These are phyloP conservation scores for Macaca fascicularis DNA, from an alignment of 2,113 vertebrate species.

Conservation along the genomic window DNA sequence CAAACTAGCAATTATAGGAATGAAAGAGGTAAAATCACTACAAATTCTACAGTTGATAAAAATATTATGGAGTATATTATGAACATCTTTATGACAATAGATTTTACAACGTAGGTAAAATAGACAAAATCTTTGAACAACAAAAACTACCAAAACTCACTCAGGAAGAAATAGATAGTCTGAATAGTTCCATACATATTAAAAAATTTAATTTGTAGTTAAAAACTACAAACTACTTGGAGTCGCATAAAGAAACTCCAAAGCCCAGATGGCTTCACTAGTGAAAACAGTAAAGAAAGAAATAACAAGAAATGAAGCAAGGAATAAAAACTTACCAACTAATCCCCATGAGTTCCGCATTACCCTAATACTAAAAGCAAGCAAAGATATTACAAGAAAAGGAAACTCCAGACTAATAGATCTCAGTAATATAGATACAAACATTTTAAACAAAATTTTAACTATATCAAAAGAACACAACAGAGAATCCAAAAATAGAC, in stretches of 20 bases:
- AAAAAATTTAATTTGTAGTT: conserved; percentile 17
- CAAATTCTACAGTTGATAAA: conserved; percentile 18
- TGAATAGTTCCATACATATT: background rate
- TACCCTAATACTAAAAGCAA: background rate
- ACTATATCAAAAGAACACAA: background rate
- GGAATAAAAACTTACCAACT: background rate
- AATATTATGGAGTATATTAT: background rate
- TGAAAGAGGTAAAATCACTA: background rate
- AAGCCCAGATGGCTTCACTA: background rate
- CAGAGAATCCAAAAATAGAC: background rate
- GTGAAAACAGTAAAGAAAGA: background rate
- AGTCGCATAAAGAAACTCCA: background rate
- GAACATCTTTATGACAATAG: background rate
- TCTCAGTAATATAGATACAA: background rate
- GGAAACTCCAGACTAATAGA: background rate
- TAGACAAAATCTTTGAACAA: background rate
- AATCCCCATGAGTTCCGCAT: background rate
- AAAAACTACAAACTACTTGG: background rate
- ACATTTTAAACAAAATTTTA: background rate
- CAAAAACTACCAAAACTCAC: conserved; percentile 19
- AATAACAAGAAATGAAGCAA: background rate
- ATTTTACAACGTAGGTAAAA: background rate
- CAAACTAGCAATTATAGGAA: background rate
- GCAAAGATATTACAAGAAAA: background rate
- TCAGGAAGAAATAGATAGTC: conserved; percentile 24